phyloP scores from a whole-genome alignment of 1,140 invertebrate genomes.

The Zaprionus camerounensis region DNA sequence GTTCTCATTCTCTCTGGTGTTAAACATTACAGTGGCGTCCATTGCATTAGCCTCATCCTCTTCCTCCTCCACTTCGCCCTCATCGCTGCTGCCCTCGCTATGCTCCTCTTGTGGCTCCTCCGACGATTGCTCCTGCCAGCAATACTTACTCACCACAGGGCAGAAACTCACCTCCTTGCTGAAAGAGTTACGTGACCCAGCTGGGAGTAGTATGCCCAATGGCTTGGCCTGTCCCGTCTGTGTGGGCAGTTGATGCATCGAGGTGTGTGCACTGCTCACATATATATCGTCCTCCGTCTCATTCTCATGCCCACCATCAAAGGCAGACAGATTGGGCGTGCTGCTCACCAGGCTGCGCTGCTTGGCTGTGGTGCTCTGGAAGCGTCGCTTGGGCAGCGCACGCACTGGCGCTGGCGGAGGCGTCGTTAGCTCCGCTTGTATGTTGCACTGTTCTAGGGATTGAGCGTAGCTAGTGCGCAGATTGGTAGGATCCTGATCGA shows the following conservation, averaged over 20 bases:
- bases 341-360: slow-evolving; percentile 86
- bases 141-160: slow-evolving; percentile 89
- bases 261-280: slow-evolving; percentile 82
- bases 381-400: slow-evolving; percentile 69
- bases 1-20: slow-evolving; percentile 79
- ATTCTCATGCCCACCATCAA: slow-evolving; percentile 64
- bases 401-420: slow-evolving; percentile 15
- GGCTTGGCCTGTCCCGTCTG: slow-evolving; percentile 83
- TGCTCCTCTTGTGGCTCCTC: slow-evolving; percentile 68
- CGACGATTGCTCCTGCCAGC: slow-evolving; percentile 87
- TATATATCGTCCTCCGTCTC: slow-evolving; percentile 80
- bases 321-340: slow-evolving; percentile 87
- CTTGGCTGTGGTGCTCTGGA: slow-evolving; percentile 74
- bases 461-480: slow-evolving; percentile 77
- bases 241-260: slow-evolving; percentile 85
- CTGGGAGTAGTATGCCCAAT: slow-evolving; percentile 85
- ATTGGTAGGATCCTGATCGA: slow-evolving; percentile 82
- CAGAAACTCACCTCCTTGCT: slow-evolving; percentile 88
- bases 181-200: slow-evolving; percentile 84
- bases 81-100: slow-evolving; percentile 23
- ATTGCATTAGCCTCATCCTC: slow-evolving; percentile 67
- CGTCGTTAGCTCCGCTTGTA: slow-evolving; percentile 48
- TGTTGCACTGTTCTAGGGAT: slow-evolving; percentile 77
- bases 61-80: slow-evolving; percentile 25
- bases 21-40: slow-evolving; percentile 75